These are phyloP conservation scores for Sphyrna mokarran DNA, from an alignment of 2,113 vertebrate species.

Conservation along the genomic window DNA sequence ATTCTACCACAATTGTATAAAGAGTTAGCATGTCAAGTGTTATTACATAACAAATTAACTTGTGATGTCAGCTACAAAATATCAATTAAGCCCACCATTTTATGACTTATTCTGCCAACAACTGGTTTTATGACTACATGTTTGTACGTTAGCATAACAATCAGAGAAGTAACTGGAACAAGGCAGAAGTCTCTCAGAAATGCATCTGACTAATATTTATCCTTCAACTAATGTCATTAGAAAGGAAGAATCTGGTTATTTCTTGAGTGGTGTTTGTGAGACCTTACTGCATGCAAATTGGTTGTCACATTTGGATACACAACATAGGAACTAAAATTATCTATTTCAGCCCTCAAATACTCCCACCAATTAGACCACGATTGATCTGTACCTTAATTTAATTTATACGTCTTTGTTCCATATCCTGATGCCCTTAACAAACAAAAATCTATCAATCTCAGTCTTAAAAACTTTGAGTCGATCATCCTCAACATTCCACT, in stretches of 20 bases:
- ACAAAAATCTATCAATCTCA: not conserved
- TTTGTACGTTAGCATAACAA: too few species aligned
- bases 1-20: not conserved
- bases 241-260: not conserved
- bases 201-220: not conserved
- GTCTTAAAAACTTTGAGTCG: not conserved
- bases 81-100: not conserved
- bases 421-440: not conserved
- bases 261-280: not conserved
- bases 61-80: not conserved
- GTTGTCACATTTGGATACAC: not conserved
- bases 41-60: not conserved
- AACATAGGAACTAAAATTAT: not conserved
- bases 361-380: not conserved
- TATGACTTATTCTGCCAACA: too few species aligned
- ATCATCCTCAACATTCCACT: not conserved
- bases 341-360: not conserved
- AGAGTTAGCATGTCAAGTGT: not conserved
- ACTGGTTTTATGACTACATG: too few species aligned
- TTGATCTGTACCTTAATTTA: not conserved
- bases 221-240: not conserved
- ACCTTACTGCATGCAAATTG: not conserved
- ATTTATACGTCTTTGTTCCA: not conserved
- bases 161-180: not conserved
- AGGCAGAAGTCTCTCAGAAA: not conserved